Conservation (phyloP, 2,113 vertebrate genomes). For the Corythornis vintsioides region DNA sequence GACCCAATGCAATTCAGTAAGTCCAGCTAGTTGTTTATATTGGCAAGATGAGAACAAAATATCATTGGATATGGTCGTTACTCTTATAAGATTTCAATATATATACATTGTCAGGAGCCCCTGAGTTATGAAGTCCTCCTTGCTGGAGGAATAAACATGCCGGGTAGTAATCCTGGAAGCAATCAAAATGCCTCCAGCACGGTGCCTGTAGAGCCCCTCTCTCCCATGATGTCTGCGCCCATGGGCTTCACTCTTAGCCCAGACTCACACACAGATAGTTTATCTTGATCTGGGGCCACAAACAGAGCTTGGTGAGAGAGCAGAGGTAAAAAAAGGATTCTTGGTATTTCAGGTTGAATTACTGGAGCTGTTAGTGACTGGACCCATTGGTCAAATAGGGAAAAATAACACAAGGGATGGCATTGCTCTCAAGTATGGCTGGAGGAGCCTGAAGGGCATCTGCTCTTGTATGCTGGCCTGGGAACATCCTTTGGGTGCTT, state of each 20-base stretch:
- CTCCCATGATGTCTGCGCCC: background rate
- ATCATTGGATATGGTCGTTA: slow-evolving; percentile 61
- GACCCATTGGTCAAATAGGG: background rate
- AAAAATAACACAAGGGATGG: background rate
- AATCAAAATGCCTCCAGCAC: slow-evolving; percentile 56
- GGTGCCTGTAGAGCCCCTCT: slow-evolving; percentile 1
- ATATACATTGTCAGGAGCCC: slow-evolving; percentile 66
- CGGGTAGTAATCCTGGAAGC: slow-evolving; percentile 62
- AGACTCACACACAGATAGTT: background rate
- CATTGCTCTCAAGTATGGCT: background rate
- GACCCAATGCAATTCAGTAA: slow-evolving; percentile 38
- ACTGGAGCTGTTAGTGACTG: background rate
- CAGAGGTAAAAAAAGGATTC: slow-evolving; percentile 18
- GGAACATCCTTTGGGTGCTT: background rate
- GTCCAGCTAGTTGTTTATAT: slow-evolving; percentile 59
- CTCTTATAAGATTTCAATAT: slow-evolving; percentile 65
- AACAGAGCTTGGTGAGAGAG: background rate
- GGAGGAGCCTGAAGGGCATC: background rate
- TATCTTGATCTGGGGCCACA: background rate
- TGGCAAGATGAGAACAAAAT: slow-evolving; percentile 59
- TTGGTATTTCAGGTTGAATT: slow-evolving; percentile 21
- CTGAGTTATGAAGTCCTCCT: slow-evolving; percentile 68
- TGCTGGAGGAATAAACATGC: slow-evolving; percentile 64
- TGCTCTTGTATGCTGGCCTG: background rate
- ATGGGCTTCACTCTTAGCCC: background rate